phyloP scores from a whole-genome alignment of 2,113 vertebrate species.

The Takifugu flavidus region DNA sequence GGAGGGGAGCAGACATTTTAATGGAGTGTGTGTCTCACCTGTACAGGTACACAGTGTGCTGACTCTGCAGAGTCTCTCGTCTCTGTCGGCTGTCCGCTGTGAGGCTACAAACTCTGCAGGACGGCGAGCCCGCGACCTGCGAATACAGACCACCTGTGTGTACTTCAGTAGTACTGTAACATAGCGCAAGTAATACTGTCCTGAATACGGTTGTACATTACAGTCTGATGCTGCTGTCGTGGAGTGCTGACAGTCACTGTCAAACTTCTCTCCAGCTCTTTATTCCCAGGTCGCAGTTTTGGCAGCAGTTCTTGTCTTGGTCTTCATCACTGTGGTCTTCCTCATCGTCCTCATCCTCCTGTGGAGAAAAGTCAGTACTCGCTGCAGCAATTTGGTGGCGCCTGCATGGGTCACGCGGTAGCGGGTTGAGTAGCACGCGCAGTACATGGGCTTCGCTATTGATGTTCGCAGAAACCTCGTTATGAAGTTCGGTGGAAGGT shows the following conservation, averaged over 20 bases:
- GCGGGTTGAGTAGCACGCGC: too few species aligned
- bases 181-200: neutral
- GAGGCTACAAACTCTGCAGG: constrained; percentile 79
- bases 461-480: constrained; percentile 82
- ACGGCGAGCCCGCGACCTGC: constrained; percentile 77
- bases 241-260: neutral
- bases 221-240: neutral
- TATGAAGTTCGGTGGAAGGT: constrained; percentile 94
- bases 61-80: constrained; percentile 73
- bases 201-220: neutral
- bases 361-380: constrained; percentile 85
- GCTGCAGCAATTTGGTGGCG: too few species aligned
- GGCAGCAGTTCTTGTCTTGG: constrained; percentile 83
- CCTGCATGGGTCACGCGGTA: too few species aligned
- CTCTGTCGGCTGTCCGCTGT: constrained; percentile 80
- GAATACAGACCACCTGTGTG: constrained; percentile 79
- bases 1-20: neutral
- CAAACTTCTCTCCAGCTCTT: constrained; percentile 69
- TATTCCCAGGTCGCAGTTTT: constrained; percentile 86
- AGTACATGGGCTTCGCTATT: neutral
- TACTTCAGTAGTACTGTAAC: neutral
- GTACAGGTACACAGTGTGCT: constrained; percentile 81
- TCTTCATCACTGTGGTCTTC: constrained; percentile 82
- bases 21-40: constrained; percentile 15
- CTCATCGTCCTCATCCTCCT: constrained; percentile 87